Evolutionary conservation across 2,888 invertebrate genomes (phyloP).

Genomic region (Cheilosia vernalis): DNA sequence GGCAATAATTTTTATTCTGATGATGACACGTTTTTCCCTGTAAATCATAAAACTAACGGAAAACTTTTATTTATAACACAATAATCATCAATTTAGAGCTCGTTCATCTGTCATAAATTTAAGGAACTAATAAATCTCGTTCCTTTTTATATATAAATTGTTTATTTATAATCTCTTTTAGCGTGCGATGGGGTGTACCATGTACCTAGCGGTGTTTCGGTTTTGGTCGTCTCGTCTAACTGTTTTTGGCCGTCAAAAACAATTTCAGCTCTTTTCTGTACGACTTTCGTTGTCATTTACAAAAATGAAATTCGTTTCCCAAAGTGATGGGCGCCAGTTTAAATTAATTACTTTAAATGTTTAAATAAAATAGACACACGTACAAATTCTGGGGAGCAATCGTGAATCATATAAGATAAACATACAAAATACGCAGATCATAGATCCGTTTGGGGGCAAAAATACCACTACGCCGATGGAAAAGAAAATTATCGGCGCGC

Average conservation of each 20-base stretch:
- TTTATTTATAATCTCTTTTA: slow-evolving; percentile 40
- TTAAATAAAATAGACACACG: not conserved
- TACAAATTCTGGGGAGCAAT: not conserved
- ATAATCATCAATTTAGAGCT: slow-evolving; percentile 47
- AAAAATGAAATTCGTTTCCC: not conserved
- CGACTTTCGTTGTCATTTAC: not conserved
- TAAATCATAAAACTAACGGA: slow-evolving; percentile 1
- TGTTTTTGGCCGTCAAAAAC: slow-evolving; percentile 26
- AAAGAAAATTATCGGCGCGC: slow-evolving; percentile 38
- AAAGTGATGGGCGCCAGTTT: slow-evolving; percentile 58
- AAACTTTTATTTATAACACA: slow-evolving; percentile 45
- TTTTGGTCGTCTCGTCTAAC: slow-evolving; percentile 35
- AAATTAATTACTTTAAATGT: slow-evolving; percentile 25
- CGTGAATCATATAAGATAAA: slow-evolving; percentile 7
- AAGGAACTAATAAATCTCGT: slow-evolving; percentile 57
- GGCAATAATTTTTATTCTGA: not conserved
- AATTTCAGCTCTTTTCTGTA: slow-evolving; percentile 36
- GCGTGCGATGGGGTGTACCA: not conserved
- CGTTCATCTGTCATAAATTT: slow-evolving; percentile 57
- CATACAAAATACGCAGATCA: slow-evolving; percentile 43
- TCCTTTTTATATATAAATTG: slow-evolving; percentile 42
- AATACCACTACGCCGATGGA: slow-evolving; percentile 45
- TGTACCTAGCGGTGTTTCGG: too few species aligned
- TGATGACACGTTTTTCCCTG: slow-evolving; percentile 3
- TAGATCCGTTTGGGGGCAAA: slow-evolving; percentile 50